Percentiles rank a stretch among this genome's conserved stretches.
These are phyloP conservation scores for Muscicapa striata DNA, from an alignment of 2,797 vertebrate genomes.

Conservation along the genomic window DNA sequence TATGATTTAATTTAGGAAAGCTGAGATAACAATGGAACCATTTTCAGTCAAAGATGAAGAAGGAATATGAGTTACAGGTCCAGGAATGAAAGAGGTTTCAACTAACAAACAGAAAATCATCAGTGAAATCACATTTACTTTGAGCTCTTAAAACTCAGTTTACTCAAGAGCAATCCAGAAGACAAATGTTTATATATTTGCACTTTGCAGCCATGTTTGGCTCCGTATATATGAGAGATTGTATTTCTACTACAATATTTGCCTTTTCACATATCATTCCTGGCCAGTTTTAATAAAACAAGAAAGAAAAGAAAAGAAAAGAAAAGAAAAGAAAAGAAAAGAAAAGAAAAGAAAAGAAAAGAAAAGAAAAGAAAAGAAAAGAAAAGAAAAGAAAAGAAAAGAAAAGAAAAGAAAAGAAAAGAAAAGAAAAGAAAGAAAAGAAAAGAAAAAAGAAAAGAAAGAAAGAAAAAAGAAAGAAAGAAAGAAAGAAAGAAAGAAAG, in stretches of 20 bases:
- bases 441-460: neutral
- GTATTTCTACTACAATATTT: neutral
- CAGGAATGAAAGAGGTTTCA: neutral
- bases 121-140: neutral
- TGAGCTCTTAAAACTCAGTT: neutral
- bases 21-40: neutral
- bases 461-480: neutral
- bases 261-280: neutral
- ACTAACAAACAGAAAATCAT: neutral
- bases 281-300: neutral
- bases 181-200: neutral
- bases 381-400: neutral
- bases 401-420: neutral
- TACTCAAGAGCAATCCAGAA: neutral
- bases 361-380: neutral
- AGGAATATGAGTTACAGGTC: neutral
- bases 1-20: neutral
- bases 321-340: neutral
- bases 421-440: neutral
- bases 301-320: neutral
- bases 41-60: neutral
- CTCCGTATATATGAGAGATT: neutral
- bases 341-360: neutral
- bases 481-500: too few species aligned
- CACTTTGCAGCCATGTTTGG: neutral